Percentiles rank a stretch among this genome's conserved stretches.
Evolutionary conservation across 1,140 invertebrate genomes (phyloP).

Genomic region (Plectrocnemia conspersa): DNA sequence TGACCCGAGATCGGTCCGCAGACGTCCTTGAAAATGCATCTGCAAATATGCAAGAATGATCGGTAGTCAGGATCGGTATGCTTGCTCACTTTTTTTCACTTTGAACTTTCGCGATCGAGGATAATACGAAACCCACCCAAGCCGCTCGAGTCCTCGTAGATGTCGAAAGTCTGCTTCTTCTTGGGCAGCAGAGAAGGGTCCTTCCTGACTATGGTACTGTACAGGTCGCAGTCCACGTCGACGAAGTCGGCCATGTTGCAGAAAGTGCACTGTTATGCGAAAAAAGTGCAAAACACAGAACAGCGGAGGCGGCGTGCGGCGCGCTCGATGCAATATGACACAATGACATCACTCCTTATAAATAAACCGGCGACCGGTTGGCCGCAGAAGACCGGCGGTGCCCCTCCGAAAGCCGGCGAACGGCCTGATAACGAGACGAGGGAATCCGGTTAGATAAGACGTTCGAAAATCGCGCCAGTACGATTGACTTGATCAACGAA

Average conservation of each 20-base stretch:
- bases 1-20: no score
- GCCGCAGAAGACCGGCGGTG: constrained; percentile 4
- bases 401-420: constrained; percentile 7
- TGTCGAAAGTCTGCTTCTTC: constrained; percentile 27
- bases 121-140: constrained; percentile 23
- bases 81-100: no score
- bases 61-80: no score
- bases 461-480: no score
- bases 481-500: no score
- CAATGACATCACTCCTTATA: constrained; percentile 34
- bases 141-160: constrained; percentile 31
- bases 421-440: neutral
- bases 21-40: no score
- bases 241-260: neutral
- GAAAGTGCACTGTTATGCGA: neutral
- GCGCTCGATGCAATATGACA: constrained; percentile 25
- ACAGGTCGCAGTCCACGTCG: constrained; percentile 28
- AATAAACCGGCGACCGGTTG: constrained; percentile 19
- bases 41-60: no score
- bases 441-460: neutral
- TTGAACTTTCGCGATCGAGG: no score
- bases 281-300: neutral
- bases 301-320: constrained; percentile 1
- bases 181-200: constrained; percentile 25
- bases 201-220: constrained; percentile 26